Base-by-base conservation (phyloP, 1,140 invertebrate species). In the Sesamia nonagrioides region DNA sequence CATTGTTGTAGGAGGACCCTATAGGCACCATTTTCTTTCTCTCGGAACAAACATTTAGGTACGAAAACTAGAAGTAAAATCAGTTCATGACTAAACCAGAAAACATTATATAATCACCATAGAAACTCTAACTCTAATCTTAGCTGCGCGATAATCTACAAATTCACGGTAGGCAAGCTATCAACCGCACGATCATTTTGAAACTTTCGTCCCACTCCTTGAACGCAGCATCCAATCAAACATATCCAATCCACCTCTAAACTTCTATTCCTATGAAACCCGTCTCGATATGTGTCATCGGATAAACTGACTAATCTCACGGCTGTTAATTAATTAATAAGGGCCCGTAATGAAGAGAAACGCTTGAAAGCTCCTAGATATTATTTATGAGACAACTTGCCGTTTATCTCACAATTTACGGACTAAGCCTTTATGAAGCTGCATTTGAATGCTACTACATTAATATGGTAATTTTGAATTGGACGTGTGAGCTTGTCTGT, bases 221-320 rank as follows among this genome's bases (percentile, higher is more conserved):
- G 6, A 17, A 7, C 1, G 3, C n/a, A 37, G 58, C 60, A 21
- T n/a, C n/a, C n/a, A n/a, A n/a, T n/a, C n/a, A 37, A 42, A 66
- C 61, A 60, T 15, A 60, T 60, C 27, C 27, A 60, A 33, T 33
- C 21, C 18, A 58, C 27, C 21, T 33, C 13, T 35, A 27, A 58
- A 40, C 37, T 54, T 17, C 17, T 54, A 15, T 17, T 27, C 35
- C 37, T 15, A 8, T 13, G 18, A 15, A 69, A 69, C 66, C 66
- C 21, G 66, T 69, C 66, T 21, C 18, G 42, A 69, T 69, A 56
- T 74, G 42, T 60, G 54, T 54, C 72, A 74, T 74, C 13, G 21
- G 54, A 74, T 74, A 74, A 74, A 48, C 72, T 60, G 37, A 74
- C 37, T 69, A 69, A 69, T 69, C 66, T 69, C 21, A 48, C 66